Evolutionary conservation across 2,888 invertebrate species (phyloP), one percentile per base, ranked within the genome.

Genomic region (Temnothorax ravouxi): DNA sequence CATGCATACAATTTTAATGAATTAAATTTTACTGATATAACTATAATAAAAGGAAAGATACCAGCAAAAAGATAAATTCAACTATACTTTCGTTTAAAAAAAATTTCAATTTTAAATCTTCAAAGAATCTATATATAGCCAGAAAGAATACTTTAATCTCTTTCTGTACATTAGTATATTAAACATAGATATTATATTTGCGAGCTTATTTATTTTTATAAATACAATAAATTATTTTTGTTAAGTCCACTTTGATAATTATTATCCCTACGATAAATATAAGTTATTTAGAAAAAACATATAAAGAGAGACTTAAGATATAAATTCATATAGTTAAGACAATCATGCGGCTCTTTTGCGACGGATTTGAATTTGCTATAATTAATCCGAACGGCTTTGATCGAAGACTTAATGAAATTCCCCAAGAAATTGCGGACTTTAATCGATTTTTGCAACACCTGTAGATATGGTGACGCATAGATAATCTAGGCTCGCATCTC

Each of bases 401-500:
- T 84, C 77, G 71, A 74, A 64, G 59, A 66, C 21, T 25, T 52
- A 44, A 34, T 3, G n/a, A 69, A 81, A 75, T 69, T 77, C 13
- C 3, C 61, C 8, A 64, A 56, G 56, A 41, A 80, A 56, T 41
- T 11, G 50, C 64, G 34, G 15, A 52, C 21, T 72, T 18, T n/a
- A 29, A 62, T 88, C 56, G 80, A 81, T 52, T 80, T 47, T n/a
- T n/a, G 47, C 59, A 76, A 84, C 76, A 81, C 44, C 72, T 81
- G 83, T 62, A 25, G 29, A 18, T 54, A 64, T 15, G 61, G 29
- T 11, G 52, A 52, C 61, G 54, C 13, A 15, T 66, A 56, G 0
- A 9, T 59, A 25, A 29, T 21, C 11, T 29, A 29, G 3, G 29
- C 29, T 3, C 56, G 25, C 21, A 59, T 54, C n/a, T 25, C 56